Base-by-base conservation (phyloP, 2,888 invertebrate species). In the Rhamnusium bicolor region DNA sequence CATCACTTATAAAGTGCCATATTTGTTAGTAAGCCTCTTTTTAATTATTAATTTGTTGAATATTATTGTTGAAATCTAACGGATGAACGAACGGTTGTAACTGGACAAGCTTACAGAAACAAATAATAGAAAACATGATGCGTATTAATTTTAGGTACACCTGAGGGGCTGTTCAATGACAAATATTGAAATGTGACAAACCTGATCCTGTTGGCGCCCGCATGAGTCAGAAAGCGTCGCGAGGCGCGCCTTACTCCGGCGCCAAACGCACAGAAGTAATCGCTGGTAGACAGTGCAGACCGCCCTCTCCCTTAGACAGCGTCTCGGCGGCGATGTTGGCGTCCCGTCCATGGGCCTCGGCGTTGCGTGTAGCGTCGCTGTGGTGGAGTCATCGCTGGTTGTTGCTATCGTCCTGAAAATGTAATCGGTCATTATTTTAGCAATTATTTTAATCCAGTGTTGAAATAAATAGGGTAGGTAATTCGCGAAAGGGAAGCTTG, bases 231-330 rank as follows among this genome's bases (percentile, higher is more conserved):
- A 61, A 10, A 79, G 58, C 60, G 75, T 74, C 62, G 71, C 71
- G 24, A 77, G 69, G 58, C 75, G 76, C 47, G 66, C 73, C 72
- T 75, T 80, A 49, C 68, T 72, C 6, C 80, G 83, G 75, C 82
- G 81, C 82, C 82, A 81, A 69, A 79, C 80, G 69, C 76, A 76
- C 73, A 83, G 73, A 68, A 82, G 75, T 67, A 80, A 73, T 53
- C 80, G 76, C 68, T 76, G 76, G 75, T 80, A 83, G 71, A 81
- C 76, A 69, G 71, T 76, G 75, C 83, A 85, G 53, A 63, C 74
- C 71, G 72, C 84, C 80, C 72, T 71, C 56, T 78, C 79, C 75
- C 81, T 83, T 78, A 62, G 78, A 53, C 82, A 82, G 73, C 76
- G 80, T 73, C 74, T 80, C 80, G 81, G 79, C 77, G 77, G 53